phyloP scores from a whole-genome alignment of 35 echinoderm and acorn worm genomes.

The Chiridota heheva region DNA sequence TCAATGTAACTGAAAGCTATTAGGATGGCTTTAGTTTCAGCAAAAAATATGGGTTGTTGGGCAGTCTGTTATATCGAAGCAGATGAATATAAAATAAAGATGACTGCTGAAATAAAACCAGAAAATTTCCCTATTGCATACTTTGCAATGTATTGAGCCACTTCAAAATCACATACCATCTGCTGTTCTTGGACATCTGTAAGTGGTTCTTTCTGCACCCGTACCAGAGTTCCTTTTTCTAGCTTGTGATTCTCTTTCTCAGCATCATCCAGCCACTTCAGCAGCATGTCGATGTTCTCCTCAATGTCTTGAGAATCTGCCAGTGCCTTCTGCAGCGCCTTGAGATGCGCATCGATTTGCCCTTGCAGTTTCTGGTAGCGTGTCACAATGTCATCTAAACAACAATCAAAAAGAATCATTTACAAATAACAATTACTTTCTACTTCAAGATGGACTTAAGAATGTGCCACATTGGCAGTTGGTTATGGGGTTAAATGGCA shows the following conservation, averaged over 20 bases:
- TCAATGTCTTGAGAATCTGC: conserved; percentile 73
- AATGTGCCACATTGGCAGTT: too few relatives aligned
- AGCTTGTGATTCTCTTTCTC: conserved; percentile 82
- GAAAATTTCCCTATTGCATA: too few relatives aligned
- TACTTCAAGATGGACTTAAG: too few relatives aligned
- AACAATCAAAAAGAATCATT: neutral
- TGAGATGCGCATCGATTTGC: conserved; percentile 62
- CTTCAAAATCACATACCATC: conserved; percentile 71
- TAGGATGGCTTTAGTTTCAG: too few relatives aligned
- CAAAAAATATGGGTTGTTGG: too few relatives aligned
- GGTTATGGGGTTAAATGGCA: too few relatives aligned
- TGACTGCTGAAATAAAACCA: too few relatives aligned
- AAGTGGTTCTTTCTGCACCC: conserved; percentile 85
- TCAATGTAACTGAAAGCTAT: too few relatives aligned
- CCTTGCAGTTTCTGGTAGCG: conserved; percentile 73
- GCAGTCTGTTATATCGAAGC: too few relatives aligned
- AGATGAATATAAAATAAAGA: too few relatives aligned
- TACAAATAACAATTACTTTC: neutral
- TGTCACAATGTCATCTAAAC: conserved; percentile 71
- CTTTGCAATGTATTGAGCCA: too few relatives aligned
- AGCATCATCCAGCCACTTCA: conserved; percentile 81
- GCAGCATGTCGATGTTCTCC: conserved; percentile 79
- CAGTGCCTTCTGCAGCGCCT: conserved; percentile 71
- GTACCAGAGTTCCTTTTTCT: conserved; percentile 81
- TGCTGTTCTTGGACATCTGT: conserved; percentile 71